Evolutionary conservation across 2,888 invertebrate genomes (phyloP).

Genomic region (Heteromurus nitidus): DNA sequence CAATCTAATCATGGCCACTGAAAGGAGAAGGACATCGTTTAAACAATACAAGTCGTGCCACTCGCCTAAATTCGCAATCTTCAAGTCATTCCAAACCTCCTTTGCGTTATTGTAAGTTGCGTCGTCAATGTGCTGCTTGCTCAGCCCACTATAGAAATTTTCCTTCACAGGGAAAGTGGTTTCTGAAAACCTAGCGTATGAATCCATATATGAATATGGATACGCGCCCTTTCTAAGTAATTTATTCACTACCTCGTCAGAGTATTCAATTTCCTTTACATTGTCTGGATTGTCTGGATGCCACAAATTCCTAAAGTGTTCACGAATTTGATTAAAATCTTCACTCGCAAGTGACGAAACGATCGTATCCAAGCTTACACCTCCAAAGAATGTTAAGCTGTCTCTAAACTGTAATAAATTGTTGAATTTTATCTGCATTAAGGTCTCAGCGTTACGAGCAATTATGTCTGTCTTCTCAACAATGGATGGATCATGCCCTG

Average conservation of each 20-base stretch:
- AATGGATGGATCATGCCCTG: too few relatives aligned
- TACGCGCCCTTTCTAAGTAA: conserved; percentile 63
- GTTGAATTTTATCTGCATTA: too few relatives aligned
- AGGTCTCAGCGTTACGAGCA: too few relatives aligned
- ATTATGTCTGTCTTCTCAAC: too few relatives aligned
- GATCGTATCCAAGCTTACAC: too few relatives aligned
- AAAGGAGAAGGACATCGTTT: neutral
- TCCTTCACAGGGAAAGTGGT: conserved; percentile 36
- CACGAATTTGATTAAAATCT: neutral
- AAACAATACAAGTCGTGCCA: conserved; percentile 39
- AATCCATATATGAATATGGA: conserved; percentile 65
- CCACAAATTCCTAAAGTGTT: neutral
- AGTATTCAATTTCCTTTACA: neutral
- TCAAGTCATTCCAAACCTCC: conserved; percentile 47
- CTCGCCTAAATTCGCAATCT: conserved; percentile 42
- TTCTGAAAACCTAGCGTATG: conserved; percentile 51
- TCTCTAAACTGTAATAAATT: too few relatives aligned
- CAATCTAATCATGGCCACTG: neutral
- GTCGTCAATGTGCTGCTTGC: conserved; percentile 8
- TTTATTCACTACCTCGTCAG: conserved; percentile 12
- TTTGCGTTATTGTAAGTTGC: conserved; percentile 52
- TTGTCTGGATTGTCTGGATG: too few relatives aligned
- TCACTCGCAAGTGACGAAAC: too few relatives aligned
- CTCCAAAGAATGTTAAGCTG: too few relatives aligned
- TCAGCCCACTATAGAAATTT: conserved; percentile 60